Conservation (phyloP, 2,888 invertebrate species). For the Sturmia bella region DNA sequence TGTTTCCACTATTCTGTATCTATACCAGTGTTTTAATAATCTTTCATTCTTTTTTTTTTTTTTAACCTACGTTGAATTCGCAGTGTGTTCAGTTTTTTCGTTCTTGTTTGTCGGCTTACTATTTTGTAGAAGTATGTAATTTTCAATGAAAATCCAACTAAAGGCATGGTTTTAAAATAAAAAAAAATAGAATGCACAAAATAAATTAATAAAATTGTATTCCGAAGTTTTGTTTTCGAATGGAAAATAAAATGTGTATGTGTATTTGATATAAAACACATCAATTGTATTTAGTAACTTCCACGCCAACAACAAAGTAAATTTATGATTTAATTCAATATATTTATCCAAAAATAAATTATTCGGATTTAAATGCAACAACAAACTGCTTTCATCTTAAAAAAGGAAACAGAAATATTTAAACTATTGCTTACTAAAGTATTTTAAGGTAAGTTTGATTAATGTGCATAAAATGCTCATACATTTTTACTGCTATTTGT, state of each 20-base stretch:
- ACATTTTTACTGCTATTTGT: background rate
- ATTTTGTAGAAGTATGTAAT: constrained; percentile 8
- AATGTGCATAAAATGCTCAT: background rate
- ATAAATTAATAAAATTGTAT: constrained; percentile 29
- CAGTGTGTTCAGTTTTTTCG: constrained; percentile 21
- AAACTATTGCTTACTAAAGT: constrained; percentile 3
- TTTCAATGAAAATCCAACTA: constrained; percentile 37
- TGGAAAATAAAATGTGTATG: constrained; percentile 1
- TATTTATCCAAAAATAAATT: constrained; percentile 43
- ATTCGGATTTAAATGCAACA: constrained; percentile 47
- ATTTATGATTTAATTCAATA: constrained; percentile 47
- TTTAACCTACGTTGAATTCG: constrained; percentile 4
- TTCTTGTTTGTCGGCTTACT: constrained; percentile 13
- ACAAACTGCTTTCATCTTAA: constrained; percentile 21
- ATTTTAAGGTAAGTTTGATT: constrained; percentile 50
- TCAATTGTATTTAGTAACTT: constrained; percentile 7
- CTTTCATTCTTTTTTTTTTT: constrained; percentile 24
- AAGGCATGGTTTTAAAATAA: constrained; percentile 25
- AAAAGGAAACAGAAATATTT: constrained; percentile 34
- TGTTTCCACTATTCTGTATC: constrained; percentile 64
- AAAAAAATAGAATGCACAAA: constrained; percentile 48
- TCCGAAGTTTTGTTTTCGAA: constrained; percentile 29
- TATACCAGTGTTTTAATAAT: constrained; percentile 56
- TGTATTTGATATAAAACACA: constrained; percentile 1
- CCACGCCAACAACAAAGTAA: constrained; percentile 22